phyloP scores from a whole-genome alignment of 1,140 invertebrate genomes.

The Oryzaephilus surinamensis region DNA sequence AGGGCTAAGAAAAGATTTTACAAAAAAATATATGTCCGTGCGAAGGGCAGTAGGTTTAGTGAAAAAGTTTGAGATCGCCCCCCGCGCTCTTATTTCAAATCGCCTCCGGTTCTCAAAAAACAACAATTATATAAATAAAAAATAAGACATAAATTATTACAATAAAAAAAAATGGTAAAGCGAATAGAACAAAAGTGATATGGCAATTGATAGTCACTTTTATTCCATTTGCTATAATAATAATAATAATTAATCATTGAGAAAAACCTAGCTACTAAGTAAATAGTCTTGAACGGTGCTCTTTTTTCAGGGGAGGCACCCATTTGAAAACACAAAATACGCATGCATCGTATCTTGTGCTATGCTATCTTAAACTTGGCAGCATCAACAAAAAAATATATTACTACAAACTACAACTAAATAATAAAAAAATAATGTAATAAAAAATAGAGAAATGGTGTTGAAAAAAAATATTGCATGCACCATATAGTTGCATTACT shows the following conservation, averaged over 20 bases:
- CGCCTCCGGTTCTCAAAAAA: slow-evolving; percentile 24
- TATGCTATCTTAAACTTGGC: slow-evolving; percentile 37
- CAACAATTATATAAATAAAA: slow-evolving; percentile 11
- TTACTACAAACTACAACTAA: slow-evolving; percentile 34
- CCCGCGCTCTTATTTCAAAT: slow-evolving; percentile 19
- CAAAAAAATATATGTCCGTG: too few species aligned
- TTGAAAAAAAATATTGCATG: slow-evolving; percentile 35
- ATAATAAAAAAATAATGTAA: slow-evolving; percentile 19
- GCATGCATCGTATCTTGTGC: slow-evolving; percentile 17
- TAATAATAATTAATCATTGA: slow-evolving; percentile 10
- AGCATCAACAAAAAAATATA: slow-evolving; percentile 38
- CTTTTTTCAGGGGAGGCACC: slow-evolving; percentile 14
- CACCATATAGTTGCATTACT: slow-evolving; percentile 27
- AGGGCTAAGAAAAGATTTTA: too few species aligned
- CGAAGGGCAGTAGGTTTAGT: too few species aligned
- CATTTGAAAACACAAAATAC: too few species aligned
- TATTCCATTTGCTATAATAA: background rate
- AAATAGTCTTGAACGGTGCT: slow-evolving; percentile 24
- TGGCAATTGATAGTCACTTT: background rate
- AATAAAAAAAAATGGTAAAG: slow-evolving; percentile 5
- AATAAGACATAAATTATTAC: background rate
- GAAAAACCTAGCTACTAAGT: slow-evolving; percentile 26
- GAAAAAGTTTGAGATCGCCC: slow-evolving; percentile 34
- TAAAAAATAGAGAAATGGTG: slow-evolving; percentile 19
- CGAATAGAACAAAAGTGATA: background rate